Percentiles rank a stretch among this genome's conserved stretches.
Evolutionary conservation across 2,113 vertebrate species (phyloP).

Genomic region (Crypturellus undulatus): DNA sequence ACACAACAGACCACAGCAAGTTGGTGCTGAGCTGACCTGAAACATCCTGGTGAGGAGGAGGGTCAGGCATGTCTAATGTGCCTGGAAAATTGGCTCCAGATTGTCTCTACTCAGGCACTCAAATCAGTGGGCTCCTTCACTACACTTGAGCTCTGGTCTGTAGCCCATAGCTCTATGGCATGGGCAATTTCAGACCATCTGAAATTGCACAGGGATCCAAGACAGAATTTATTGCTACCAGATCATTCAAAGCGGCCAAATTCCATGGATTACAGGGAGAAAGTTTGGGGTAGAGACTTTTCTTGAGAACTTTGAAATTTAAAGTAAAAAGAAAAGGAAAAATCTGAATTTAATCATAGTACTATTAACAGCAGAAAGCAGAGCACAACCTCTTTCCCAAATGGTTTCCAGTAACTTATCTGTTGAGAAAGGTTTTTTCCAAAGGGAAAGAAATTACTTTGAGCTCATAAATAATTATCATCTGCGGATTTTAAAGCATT

Average conservation of each 20-base stretch:
- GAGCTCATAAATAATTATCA: not conserved
- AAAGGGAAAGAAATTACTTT: not conserved
- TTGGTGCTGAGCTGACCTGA: not conserved
- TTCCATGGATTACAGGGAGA: not conserved
- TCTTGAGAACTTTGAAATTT: not conserved
- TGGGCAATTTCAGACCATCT: no score
- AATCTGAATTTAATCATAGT: not conserved
- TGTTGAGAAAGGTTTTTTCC: not conserved
- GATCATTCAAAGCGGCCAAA: not conserved
- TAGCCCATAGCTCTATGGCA: not conserved
- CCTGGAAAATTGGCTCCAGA: not conserved
- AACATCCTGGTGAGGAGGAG: not conserved
- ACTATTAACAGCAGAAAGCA: not conserved
- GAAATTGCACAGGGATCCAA: not conserved
- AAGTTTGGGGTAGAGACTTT: not conserved
- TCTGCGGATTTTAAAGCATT: not conserved
- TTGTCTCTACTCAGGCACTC: not conserved
- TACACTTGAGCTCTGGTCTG: not conserved
- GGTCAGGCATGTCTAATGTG: accelerated
- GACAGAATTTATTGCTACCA: not conserved
- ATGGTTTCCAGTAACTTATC: not conserved
- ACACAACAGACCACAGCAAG: not conserved
- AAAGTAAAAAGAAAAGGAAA: not conserved
- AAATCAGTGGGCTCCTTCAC: not conserved
- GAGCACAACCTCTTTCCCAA: accelerated